phyloP scores from a whole-genome alignment of 2,797 vertebrate species.

The Tapera naevia region DNA sequence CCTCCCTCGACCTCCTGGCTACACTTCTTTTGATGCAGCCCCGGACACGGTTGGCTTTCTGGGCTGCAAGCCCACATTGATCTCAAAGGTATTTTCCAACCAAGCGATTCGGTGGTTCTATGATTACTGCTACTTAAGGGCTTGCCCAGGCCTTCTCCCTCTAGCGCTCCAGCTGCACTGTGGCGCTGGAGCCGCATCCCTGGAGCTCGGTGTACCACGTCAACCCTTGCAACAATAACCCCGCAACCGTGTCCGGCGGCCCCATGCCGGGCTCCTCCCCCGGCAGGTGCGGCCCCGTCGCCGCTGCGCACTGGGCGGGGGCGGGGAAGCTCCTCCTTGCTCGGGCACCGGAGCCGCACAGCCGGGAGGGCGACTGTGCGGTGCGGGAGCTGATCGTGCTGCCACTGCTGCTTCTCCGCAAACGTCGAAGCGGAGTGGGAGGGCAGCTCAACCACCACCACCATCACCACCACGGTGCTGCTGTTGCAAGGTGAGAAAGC shows the following conservation, averaged over 20 bases:
- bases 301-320: constrained; percentile 33
- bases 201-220: too few species aligned
- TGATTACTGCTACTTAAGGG: background rate
- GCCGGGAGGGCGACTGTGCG: background rate
- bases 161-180: too few species aligned
- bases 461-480: too few species aligned
- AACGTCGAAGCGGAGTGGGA: background rate
- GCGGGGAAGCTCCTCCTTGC: constrained; percentile 48
- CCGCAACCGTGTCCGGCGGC: background rate
- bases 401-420: background rate
- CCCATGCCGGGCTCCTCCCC: background rate
- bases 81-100: too few species aligned
- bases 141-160: background rate
- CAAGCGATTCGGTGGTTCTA: too few species aligned
- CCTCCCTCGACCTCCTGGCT: too few species aligned
- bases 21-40: too few species aligned
- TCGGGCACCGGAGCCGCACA: background rate
- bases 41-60: too few species aligned
- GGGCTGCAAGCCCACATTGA: too few species aligned
- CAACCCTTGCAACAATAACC: too few species aligned
- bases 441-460: background rate
- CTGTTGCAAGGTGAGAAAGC: constrained; percentile 20
- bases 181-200: too few species aligned
- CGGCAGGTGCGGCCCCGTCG: constrained; percentile 28
- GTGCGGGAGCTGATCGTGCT: background rate